Conservation (phyloP, 2,797 vertebrate genomes). For the Paguma larvata region DNA sequence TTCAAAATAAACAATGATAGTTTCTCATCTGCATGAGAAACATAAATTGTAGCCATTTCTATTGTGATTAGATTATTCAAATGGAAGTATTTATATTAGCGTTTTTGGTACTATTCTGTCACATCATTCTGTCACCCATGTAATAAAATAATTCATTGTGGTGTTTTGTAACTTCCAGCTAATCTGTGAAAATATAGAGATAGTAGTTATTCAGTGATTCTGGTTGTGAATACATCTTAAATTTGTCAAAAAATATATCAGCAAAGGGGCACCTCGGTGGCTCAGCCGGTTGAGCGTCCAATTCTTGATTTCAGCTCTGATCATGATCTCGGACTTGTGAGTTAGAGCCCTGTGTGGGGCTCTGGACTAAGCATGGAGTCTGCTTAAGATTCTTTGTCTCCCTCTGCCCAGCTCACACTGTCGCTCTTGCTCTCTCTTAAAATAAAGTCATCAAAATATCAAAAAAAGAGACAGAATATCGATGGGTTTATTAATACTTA, state of each 20-base stretch:
- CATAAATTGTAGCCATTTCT: neutral
- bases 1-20: neutral
- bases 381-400: no score
- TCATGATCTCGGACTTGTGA: no score
- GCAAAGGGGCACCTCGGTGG: neutral
- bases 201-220: neutral
- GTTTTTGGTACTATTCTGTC: neutral
- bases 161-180: neutral
- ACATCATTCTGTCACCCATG: neutral
- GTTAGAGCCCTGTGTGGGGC: no score
- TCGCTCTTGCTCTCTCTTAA: no score
- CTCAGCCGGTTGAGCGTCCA: no score
- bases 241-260: neutral
- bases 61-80: neutral
- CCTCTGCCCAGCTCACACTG: no score
- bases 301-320: no score
- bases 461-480: neutral
- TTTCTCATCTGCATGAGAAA: neutral
- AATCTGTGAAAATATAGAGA: neutral
- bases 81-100: neutral
- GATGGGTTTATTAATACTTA: neutral
- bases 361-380: no score
- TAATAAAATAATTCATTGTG: neutral
- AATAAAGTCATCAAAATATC: neutral
- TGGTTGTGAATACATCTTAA: neutral